These are phyloP conservation scores for Pteropus alecto DNA, from an alignment of 2,113 vertebrate species.

Conservation along the genomic window DNA sequence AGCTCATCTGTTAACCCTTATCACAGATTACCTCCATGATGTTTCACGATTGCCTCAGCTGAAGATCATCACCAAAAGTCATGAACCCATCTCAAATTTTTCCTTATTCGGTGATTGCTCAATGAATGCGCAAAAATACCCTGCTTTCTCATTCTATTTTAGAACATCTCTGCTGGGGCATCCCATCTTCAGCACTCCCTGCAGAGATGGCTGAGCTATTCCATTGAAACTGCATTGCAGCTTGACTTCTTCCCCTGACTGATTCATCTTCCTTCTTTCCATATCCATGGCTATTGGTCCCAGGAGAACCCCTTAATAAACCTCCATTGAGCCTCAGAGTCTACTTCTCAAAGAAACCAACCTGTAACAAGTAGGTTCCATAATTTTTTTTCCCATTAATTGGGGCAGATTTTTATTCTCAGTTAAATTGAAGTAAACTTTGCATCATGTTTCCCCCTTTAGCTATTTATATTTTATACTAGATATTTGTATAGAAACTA, in stretches of 20 bases:
- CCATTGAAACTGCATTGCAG: not conserved
- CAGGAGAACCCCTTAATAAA: not conserved
- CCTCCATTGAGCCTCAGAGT: not conserved
- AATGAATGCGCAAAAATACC: not conserved
- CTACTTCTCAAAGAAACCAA: not conserved
- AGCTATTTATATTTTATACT: conserved; percentile 17
- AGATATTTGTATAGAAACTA: not conserved
- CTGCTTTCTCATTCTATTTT: not conserved
- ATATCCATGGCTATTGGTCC: not conserved
- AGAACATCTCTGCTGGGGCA: not conserved
- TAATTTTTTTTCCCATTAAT: not conserved
- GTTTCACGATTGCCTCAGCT: not conserved
- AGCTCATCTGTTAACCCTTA: not conserved
- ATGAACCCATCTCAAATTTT: not conserved
- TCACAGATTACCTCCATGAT: not conserved
- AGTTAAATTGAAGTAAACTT: not conserved
- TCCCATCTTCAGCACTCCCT: not conserved
- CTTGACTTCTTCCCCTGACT: not conserved
- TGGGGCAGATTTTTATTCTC: not conserved
- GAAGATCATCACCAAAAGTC: not conserved
- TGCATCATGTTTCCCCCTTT: not conserved
- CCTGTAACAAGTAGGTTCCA: not conserved
- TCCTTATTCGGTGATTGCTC: not conserved
- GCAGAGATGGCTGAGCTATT: not conserved
- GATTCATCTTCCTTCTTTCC: not conserved